Evolutionary conservation across 2,797 vertebrate species (phyloP).

Genomic region (Smutsia temminckii): DNA sequence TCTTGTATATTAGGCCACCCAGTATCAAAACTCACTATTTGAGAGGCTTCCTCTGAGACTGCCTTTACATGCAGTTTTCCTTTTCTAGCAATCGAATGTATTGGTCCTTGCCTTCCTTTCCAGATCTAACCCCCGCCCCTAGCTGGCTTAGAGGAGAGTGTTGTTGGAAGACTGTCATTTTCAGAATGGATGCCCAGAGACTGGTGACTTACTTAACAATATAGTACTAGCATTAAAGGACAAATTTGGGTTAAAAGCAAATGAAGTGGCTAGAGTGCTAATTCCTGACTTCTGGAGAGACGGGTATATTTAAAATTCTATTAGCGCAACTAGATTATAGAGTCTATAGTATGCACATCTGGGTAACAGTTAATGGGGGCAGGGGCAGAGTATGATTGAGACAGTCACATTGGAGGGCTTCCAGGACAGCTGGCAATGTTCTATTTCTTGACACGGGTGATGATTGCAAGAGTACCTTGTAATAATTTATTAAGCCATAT

Average conservation of each 20-base stretch:
- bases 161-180: not conserved
- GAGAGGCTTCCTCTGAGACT: not conserved
- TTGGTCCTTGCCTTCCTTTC: conserved; percentile 48
- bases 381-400: not conserved
- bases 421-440: not conserved
- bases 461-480: not conserved
- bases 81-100: not conserved
- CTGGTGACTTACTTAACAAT: not conserved
- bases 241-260: not conserved
- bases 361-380: not conserved
- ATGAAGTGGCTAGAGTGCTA: not conserved
- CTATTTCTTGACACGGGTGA: not conserved
- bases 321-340: not conserved
- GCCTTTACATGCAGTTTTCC: not conserved
- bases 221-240: not conserved
- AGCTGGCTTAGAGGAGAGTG: not conserved
- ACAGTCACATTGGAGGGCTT: not conserved
- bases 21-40: conserved; percentile 63
- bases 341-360: not conserved
- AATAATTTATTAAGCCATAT: not conserved
- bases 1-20: not conserved
- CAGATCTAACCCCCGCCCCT: not conserved
- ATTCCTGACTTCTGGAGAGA: not conserved
- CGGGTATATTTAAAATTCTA: not conserved
- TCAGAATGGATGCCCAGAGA: conserved; percentile 33